Evolutionary conservation across 1,140 invertebrate genomes (phyloP).

Genomic region (Phthorimaea operculella): DNA sequence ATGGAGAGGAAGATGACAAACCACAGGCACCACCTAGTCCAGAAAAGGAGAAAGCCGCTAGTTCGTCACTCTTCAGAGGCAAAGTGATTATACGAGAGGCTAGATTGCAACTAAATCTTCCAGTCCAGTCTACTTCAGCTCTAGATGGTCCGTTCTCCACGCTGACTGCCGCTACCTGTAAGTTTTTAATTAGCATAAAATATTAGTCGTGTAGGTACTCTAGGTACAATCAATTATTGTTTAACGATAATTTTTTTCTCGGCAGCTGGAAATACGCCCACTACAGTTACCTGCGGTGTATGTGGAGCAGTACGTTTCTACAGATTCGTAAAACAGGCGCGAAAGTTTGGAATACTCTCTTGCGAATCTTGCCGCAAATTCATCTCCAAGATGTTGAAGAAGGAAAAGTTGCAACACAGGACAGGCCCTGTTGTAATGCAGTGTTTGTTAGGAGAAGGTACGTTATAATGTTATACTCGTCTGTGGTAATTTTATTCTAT

Average conservation of each 20-base stretch:
- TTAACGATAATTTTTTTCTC: not conserved
- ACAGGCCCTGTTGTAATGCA: conserved; percentile 69
- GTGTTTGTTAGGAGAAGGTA: conserved; percentile 77
- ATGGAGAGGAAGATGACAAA: conserved; percentile 65
- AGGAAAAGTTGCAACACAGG: conserved; percentile 70
- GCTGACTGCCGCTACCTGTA: conserved; percentile 50
- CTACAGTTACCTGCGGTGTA: conserved; percentile 80
- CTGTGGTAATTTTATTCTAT: not conserved
- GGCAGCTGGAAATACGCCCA: conserved; percentile 67
- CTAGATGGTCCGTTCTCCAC: conserved; percentile 75
- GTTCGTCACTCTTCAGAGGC: conserved; percentile 68
- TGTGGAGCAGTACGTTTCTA: conserved; percentile 82
- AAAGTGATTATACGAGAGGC: conserved; percentile 79
- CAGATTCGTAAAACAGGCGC: conserved; percentile 79
- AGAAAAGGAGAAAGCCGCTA: conserved; percentile 63
- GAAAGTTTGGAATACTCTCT: conserved; percentile 85
- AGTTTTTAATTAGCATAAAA: conserved; percentile 28
- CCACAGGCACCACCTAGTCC: conserved; percentile 38
- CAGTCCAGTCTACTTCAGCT: conserved; percentile 48
- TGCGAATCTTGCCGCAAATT: conserved; percentile 89
- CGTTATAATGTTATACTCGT: not conserved
- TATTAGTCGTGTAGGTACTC: conserved; percentile 2
- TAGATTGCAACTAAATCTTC: conserved; percentile 73
- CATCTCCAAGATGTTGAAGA: conserved; percentile 82
- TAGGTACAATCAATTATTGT: conserved; percentile 1